These are phyloP conservation scores for Drosophila rufa DNA, from an alignment of 1,140 invertebrate genomes.

Conservation along the genomic window DNA sequence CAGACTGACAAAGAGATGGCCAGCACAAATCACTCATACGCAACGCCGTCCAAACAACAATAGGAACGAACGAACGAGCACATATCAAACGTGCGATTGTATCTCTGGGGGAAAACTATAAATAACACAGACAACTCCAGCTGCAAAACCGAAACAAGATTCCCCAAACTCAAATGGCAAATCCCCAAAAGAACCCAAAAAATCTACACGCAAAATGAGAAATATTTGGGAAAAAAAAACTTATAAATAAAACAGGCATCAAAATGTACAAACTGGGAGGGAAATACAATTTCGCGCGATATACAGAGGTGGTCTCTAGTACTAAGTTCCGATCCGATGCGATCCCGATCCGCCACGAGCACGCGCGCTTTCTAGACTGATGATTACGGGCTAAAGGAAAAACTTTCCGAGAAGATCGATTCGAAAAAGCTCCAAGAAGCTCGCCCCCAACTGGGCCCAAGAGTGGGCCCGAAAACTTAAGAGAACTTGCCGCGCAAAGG, in stretches of 20 bases:
- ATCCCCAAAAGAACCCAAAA: constrained; percentile 37
- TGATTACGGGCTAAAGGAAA: constrained; percentile 60
- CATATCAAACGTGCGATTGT: constrained; percentile 30
- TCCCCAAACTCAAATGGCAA: constrained; percentile 60
- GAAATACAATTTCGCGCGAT: constrained; percentile 32
- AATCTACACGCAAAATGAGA: constrained; percentile 28
- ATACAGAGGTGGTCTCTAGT: constrained; percentile 6
- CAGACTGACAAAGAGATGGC: constrained; percentile 36
- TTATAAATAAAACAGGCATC: constrained; percentile 68
- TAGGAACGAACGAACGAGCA: constrained; percentile 43
- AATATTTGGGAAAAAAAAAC: constrained; percentile 39
- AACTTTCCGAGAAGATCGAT: constrained; percentile 60
- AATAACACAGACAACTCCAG: constrained; percentile 69
- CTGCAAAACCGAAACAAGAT: constrained; percentile 43
- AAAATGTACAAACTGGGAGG: constrained; percentile 35
- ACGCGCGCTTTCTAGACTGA: constrained; percentile 64
- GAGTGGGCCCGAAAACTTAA: constrained; percentile 32
- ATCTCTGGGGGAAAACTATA: constrained; percentile 52
- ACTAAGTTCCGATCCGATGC: constrained; percentile 25
- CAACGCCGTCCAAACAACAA: constrained; percentile 74
- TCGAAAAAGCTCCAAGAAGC: constrained; percentile 59
- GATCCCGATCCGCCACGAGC: constrained; percentile 43
- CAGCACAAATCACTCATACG: constrained; percentile 79
- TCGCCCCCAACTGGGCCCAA: constrained; percentile 24
- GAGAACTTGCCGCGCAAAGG: constrained; percentile 15